phyloP scores from a whole-genome alignment of 2,113 vertebrate genomes.

The Plecotus auritus region DNA sequence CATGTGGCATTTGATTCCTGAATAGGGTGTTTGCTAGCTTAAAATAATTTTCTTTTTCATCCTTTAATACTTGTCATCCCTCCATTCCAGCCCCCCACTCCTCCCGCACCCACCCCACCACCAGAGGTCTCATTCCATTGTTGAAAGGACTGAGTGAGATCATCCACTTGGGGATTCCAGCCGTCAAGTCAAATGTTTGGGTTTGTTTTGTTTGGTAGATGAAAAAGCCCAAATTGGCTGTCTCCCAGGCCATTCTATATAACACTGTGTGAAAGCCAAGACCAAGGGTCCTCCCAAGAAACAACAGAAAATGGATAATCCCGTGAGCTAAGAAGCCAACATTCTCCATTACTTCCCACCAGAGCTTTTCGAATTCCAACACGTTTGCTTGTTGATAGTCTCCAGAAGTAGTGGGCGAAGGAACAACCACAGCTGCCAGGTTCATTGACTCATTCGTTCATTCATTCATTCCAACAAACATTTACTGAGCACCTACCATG shows the following conservation, averaged over 20 bases:
- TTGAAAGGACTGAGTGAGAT: not conserved
- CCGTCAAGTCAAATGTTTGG: slow-evolving; percentile 6
- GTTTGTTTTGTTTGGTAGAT: slow-evolving; percentile 36
- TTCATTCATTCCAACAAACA: not conserved
- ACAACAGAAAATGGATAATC: slow-evolving; percentile 17
- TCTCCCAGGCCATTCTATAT: not conserved
- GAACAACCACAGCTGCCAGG: not conserved
- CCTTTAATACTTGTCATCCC: not conserved
- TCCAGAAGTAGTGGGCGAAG: not conserved
- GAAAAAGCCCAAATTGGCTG: slow-evolving; percentile 18
- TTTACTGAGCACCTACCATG: not conserved
- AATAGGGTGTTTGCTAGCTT: not conserved
- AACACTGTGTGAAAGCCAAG: slow-evolving; percentile 19
- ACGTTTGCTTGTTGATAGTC: not conserved
- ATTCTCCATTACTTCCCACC: not conserved
- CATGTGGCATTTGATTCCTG: not conserved
- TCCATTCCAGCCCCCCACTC: not conserved
- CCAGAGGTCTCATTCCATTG: not conserved
- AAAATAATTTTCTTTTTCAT: not conserved
- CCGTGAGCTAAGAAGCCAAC: not conserved
- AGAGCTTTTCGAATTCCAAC: not conserved
- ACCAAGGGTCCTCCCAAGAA: not conserved
- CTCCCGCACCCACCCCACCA: not conserved
- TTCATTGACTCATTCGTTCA: not conserved
- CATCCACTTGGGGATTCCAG: slow-evolving; percentile 27